These are phyloP conservation scores for Darevskia mixta DNA, from an alignment of 2,797 vertebrate species.

Conservation along the genomic window DNA sequence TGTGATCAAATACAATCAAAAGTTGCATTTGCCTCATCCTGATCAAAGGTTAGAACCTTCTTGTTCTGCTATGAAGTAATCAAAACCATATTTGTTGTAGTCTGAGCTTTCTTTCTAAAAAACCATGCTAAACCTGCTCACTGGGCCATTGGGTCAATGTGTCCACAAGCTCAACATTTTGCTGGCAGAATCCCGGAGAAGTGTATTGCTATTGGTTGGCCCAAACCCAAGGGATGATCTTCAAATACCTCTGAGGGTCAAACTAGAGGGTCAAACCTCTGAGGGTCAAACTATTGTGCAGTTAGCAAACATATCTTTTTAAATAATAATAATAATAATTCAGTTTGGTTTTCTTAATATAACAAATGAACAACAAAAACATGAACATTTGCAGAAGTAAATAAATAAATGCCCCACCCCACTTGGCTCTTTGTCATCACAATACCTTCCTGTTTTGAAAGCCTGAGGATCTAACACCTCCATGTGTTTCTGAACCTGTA, in stretches of 20 bases:
- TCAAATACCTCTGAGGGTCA: background rate
- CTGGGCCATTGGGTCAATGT: no score
- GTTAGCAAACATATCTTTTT: no score
- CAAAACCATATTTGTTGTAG: background rate
- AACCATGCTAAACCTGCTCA: background rate
- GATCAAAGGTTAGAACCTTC: background rate
- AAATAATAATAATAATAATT: no score
- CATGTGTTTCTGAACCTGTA: conserved; percentile 61
- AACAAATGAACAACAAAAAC: no score
- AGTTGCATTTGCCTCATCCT: background rate
- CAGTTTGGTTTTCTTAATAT: no score
- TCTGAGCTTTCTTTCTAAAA: background rate
- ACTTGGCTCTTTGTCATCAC: no score
- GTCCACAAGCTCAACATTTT: background rate
- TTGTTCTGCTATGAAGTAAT: background rate
- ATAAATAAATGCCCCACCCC: no score
- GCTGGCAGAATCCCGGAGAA: background rate
- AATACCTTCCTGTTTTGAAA: background rate
- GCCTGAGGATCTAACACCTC: background rate
- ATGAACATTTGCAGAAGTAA: no score
- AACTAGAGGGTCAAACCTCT: no score
- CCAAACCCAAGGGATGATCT: background rate
- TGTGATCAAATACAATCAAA: background rate
- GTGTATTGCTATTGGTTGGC: background rate
- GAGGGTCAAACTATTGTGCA: no score